A percentile compares a stretch with the other conserved stretches of the same genome.
These are phyloP conservation scores for Drosophila malerkotliana DNA, from an alignment of 1,140 invertebrate genomes.

Conservation along the genomic window DNA sequence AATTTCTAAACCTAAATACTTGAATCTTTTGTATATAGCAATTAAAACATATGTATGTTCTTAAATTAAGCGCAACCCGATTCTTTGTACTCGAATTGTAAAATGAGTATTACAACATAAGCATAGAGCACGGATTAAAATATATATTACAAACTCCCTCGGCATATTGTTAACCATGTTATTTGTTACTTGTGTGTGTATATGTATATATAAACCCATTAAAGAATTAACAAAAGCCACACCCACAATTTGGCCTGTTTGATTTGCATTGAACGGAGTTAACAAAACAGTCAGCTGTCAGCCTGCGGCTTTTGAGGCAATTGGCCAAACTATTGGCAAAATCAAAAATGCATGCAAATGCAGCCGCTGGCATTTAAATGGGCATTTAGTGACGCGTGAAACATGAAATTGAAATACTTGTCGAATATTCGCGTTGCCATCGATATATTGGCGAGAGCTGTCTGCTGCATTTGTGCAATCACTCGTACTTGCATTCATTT, in stretches of 20 bases:
- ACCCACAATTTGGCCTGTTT: conserved; percentile 4
- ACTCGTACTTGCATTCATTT: conserved; percentile 60
- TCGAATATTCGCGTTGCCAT: conserved; percentile 49
- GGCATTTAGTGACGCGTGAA: conserved; percentile 53
- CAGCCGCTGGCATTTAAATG: conserved; percentile 56
- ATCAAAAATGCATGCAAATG: conserved; percentile 7
- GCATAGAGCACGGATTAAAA: conserved; percentile 7
- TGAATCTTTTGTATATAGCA: conserved; percentile 15
- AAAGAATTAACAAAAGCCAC: conserved; percentile 33
- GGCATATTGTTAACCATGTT: conserved; percentile 17
- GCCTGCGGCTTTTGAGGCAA: conserved; percentile 7
- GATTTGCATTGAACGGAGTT: conserved; percentile 2
- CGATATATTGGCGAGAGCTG: conserved; percentile 14
- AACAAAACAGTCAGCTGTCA: conserved; percentile 5
- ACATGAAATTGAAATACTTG: conserved; percentile 63
- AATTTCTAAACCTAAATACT: conserved; percentile 9
- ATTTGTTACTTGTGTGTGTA: conserved; percentile 15
- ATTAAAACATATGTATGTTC: background rate
- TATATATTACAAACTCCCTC: conserved; percentile 9
- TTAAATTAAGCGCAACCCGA: background rate
- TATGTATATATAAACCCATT: conserved; percentile 14
- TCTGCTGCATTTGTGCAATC: conserved; percentile 47
- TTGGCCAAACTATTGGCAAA: conserved; percentile 39
- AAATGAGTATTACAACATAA: background rate
- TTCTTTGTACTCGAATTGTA: background rate